phyloP scores from a whole-genome alignment of 2,113 vertebrate species.

The Ceyx melanurus region DNA sequence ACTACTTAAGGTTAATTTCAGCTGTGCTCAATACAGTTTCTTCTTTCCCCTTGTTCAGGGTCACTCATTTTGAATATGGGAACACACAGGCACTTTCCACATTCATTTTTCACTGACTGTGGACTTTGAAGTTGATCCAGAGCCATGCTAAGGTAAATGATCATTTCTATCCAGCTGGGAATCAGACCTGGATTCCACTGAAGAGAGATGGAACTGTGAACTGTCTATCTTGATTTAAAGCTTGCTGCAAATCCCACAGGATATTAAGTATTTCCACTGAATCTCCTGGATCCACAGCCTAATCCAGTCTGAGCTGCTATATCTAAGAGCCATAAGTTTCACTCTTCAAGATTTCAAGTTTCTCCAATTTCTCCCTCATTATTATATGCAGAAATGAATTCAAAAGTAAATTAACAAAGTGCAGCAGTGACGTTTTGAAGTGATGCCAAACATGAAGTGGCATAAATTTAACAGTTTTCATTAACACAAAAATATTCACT shows the following conservation, averaged over 20 bases:
- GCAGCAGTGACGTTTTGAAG: neutral
- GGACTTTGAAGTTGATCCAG: neutral
- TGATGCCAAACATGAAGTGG: slow-evolving; percentile 20
- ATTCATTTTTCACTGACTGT: neutral
- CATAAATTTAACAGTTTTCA: slow-evolving; percentile 45
- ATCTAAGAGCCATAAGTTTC: neutral
- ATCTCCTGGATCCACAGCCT: neutral
- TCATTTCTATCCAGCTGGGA: neutral
- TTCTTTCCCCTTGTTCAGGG: neutral
- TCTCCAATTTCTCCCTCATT: neutral
- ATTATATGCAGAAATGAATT: neutral
- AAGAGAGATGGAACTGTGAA: neutral
- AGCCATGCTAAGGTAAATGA: neutral
- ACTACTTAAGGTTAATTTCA: neutral
- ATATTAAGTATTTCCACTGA: neutral
- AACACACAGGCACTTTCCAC: neutral
- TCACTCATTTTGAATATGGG: neutral
- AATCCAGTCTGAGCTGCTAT: neutral
- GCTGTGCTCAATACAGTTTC: neutral
- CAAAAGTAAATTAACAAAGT: neutral
- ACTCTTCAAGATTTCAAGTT: neutral
- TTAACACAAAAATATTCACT: slow-evolving; percentile 31
- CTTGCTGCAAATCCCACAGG: neutral
- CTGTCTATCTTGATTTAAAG: neutral
- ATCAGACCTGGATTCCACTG: neutral